Conservation (phyloP, 2,797 vertebrate genomes). For the Alfaro cultratus region DNA sequence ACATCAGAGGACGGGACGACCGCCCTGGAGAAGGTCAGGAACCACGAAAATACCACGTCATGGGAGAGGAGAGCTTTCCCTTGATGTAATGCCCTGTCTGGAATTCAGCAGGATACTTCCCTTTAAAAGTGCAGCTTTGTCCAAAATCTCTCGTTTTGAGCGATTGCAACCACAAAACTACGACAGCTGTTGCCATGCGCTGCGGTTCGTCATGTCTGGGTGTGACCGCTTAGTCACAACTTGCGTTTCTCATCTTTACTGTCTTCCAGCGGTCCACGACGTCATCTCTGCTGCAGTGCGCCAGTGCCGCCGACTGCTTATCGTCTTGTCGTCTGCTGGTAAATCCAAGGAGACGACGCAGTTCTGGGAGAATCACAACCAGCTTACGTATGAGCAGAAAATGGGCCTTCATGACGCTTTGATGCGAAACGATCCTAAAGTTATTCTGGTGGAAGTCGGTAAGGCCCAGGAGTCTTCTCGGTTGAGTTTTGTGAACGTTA, state of each 20-base stretch:
- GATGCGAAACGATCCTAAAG: conserved; percentile 78
- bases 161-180: neutral
- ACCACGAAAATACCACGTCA: neutral
- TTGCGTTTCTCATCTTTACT: conserved; percentile 2
- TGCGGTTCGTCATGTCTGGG: neutral
- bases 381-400: conserved; percentile 83
- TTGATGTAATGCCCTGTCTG: neutral
- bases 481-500: neutral
- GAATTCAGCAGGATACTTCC: neutral
- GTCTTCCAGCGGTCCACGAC: conserved; percentile 65
- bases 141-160: neutral
- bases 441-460: conserved; percentile 87
- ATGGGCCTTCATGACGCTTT: conserved; percentile 88
- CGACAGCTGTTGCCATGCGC: neutral
- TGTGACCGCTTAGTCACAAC: neutral
- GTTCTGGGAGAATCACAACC: neutral
- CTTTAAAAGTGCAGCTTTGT: neutral
- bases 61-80: neutral
- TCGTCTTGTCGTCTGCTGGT: conserved; percentile 61
- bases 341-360: neutral
- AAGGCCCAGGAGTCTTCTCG: conserved; percentile 5
- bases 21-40: conserved; percentile 78
- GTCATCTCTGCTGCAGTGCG: conserved; percentile 47
- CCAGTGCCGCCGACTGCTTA: conserved; percentile 71
- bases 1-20: conserved; percentile 78